Evolutionary conservation across 2,797 vertebrate genomes (phyloP).

Genomic region (Sparus aurata): DNA sequence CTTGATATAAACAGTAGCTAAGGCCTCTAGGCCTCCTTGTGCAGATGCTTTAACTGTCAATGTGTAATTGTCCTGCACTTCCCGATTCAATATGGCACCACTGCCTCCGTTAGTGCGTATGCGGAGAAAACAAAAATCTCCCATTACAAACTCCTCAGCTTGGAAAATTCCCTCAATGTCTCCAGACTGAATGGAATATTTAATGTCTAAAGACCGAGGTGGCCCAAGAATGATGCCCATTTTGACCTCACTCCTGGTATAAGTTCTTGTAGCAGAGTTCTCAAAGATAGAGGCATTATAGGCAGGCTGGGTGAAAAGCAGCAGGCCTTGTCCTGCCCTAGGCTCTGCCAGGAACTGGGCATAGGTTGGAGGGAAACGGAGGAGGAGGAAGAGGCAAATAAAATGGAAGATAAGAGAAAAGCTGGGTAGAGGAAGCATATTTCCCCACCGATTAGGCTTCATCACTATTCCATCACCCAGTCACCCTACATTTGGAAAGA

Average conservation of each 20-base stretch:
- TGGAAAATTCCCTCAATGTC: conserved; percentile 94
- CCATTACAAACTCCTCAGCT: conserved; percentile 92
- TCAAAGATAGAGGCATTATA: conserved; percentile 95
- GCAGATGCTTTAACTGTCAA: conserved; percentile 91
- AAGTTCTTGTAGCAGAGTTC: conserved; percentile 95
- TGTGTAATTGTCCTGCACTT: conserved; percentile 94
- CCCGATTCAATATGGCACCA: conserved; percentile 92
- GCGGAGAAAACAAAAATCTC: conserved; percentile 97
- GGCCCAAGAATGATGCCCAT: conserved; percentile 92
- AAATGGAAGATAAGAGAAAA: conserved; percentile 82
- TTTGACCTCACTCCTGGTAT: conserved; percentile 89
- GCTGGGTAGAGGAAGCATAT: conserved; percentile 83
- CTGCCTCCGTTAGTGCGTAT: conserved; percentile 94
- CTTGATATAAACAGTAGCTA: conserved; percentile 89
- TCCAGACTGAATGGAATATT: conserved; percentile 92
- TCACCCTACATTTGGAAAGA: conserved; percentile 84
- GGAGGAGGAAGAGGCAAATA: conserved; percentile 80
- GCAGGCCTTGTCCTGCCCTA: conserved; percentile 71
- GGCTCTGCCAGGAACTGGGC: conserved; percentile 74
- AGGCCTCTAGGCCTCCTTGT: conserved; percentile 87
- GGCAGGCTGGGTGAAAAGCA: conserved; percentile 90
- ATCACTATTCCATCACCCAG: conserved; percentile 91
- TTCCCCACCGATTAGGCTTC: conserved; percentile 88
- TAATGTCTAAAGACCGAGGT: conserved; percentile 87
- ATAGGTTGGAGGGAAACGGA: conserved; percentile 61